Evolutionary conservation across 1,140 invertebrate species (phyloP).

Genomic region (Orchestia grillus): DNA sequence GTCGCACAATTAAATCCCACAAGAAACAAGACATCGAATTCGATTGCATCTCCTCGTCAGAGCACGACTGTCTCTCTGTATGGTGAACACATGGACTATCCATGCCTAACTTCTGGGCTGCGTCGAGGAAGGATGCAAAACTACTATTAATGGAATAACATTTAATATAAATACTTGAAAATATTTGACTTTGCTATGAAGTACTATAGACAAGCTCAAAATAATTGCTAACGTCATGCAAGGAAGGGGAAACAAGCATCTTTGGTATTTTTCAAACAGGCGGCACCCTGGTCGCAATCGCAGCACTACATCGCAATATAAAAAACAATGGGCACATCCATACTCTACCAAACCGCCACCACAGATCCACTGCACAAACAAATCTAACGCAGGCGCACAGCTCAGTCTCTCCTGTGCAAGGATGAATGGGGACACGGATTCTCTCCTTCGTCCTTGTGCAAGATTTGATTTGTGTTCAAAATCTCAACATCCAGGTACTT

Average conservation of each 20-base stretch:
- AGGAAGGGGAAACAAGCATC: background rate
- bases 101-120: no score
- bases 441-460: no score
- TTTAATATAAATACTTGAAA: background rate
- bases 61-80: no score
- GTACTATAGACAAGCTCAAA: background rate
- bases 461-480: no score
- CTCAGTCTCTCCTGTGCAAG: no score
- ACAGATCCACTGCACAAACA: background rate
- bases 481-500: no score
- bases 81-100: no score
- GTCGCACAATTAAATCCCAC: no score
- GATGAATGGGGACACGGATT: no score
- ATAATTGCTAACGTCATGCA: background rate
- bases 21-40: no score
- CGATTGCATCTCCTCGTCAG: no score
- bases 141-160: background rate
- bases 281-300: background rate
- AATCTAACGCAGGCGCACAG: background rate
- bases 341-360: background rate
- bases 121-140: background rate
- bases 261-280: background rate
- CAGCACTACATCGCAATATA: background rate
- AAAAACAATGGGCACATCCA: background rate
- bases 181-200: background rate